These are phyloP conservation scores for Polia nebulosa DNA, from an alignment of 2,888 invertebrate genomes.

Conservation along the genomic window DNA sequence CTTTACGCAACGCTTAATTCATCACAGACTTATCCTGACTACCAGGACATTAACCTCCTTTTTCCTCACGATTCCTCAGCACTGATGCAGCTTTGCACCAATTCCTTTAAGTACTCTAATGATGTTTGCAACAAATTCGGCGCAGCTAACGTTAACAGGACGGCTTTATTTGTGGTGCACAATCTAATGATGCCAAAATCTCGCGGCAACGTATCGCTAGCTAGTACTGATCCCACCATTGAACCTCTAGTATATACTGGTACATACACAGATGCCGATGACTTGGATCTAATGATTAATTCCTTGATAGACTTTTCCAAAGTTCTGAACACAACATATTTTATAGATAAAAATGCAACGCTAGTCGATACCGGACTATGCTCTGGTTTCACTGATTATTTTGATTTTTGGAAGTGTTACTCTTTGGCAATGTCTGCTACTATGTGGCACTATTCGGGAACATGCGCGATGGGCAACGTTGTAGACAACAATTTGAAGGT, in stretches of 20 bases:
- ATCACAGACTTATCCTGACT: constrained; percentile 64
- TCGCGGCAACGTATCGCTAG: constrained; percentile 53
- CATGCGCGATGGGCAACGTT: constrained; percentile 64
- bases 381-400: constrained; percentile 1
- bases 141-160: constrained; percentile 39
- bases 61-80: constrained; percentile 58
- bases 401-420: constrained; percentile 65
- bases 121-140: constrained; percentile 67
- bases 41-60: constrained; percentile 63
- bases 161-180: constrained; percentile 32
- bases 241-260: constrained; percentile 54
- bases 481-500: constrained; percentile 57
- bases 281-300: constrained; percentile 63
- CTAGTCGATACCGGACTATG: constrained; percentile 67
- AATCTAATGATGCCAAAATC: constrained; percentile 63
- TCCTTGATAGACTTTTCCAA: constrained; percentile 66
- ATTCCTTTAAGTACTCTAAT: constrained; percentile 64
- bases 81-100: constrained; percentile 64
- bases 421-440: constrained; percentile 53
- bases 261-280: constrained; percentile 45
- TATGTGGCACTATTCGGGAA: constrained; percentile 67
- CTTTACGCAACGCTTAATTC: constrained; percentile 57
- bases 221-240: constrained; percentile 41
- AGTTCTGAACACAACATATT: constrained; percentile 66
- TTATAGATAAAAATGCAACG: constrained; percentile 57